Evolutionary conservation across 2,888 invertebrate species (phyloP).

Genomic region (Ormyrus thymus): DNA sequence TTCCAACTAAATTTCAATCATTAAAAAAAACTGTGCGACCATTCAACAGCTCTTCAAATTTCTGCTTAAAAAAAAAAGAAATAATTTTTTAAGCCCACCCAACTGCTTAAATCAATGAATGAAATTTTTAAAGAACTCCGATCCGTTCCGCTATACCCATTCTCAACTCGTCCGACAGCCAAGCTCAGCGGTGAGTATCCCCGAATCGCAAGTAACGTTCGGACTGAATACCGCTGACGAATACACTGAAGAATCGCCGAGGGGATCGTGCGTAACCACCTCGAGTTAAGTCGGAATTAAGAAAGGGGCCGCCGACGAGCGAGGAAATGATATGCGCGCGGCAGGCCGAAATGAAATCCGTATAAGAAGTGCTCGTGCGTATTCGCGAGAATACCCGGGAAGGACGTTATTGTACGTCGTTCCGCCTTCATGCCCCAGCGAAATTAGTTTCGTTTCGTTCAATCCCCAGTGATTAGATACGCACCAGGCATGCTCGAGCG

Average conservation of each 20-base stretch:
- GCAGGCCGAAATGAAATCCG: slow-evolving; percentile 21
- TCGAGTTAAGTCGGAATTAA: slow-evolving; percentile 28
- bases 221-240: slow-evolving; percentile 19
- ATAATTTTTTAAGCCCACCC: background rate
- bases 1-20: too few relatives aligned
- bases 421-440: background rate
- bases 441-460: slow-evolving; percentile 57
- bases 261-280: background rate
- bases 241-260: background rate
- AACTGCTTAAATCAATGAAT: background rate
- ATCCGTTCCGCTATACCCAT: background rate
- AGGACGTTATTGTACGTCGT: background rate
- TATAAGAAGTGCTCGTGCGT: slow-evolving; percentile 10
- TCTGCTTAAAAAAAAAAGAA: too few relatives aligned
- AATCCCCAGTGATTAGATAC: slow-evolving; percentile 47
- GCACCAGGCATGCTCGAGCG: slow-evolving; percentile 1
- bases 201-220: slow-evolving; percentile 16
- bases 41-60: too few relatives aligned
- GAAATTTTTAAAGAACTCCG: background rate
- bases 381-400: background rate
- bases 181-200: background rate
- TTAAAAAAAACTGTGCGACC: too few relatives aligned
- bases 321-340: background rate
- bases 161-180: background rate
- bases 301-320: background rate